Evolutionary conservation across 2,888 invertebrate genomes (phyloP), one percentile per base, ranked within the genome.

Genomic region (Lithophane socia): DNA sequence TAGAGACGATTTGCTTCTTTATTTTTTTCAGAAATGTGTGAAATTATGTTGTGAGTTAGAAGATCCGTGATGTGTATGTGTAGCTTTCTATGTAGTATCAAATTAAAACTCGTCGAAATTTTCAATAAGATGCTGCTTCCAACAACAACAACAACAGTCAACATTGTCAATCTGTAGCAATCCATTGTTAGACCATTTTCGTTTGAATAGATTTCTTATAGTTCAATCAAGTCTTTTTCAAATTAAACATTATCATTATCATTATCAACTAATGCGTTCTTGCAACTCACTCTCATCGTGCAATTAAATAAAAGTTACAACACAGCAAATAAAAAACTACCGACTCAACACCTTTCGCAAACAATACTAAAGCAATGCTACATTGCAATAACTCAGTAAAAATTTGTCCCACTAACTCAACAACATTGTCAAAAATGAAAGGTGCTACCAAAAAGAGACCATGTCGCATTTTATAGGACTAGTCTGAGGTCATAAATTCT

Each of bases 391-490:
- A 89, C 88, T 90, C 87, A 92, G 87, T 86, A 87, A 92, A 93
- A 95, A 94, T 94, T 95, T 93, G 94, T 94, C 89, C 91, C 90
- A 91, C 91, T 95, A 94, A 94, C 90, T 96, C 94, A 94, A 88
- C 94, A 95, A 95, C 95, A 94, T 93, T 95, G 95, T 95, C 91
- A 88, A 88, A 87, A 90, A 93, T 89, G 86, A 92, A 93, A 92
- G 90, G 91, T 92, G 90, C 77, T 84, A 90, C 91, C 92, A 88
- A 89, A 91, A 93, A 94, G 92, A 92, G 92, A 95, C 95, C 96
- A 91, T 95, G 94, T 94, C 96, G 90, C 93, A 95, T 96, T 96
- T 96, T 94, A 96, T 95, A 94, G 95, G 93, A 94, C 96, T 92
- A 93, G 94, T 94, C 88, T 82, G 72, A 89, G 88, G 77, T 79